Conservation (phyloP, 2,888 invertebrate species). For the Neuroscelio doddi region DNA sequence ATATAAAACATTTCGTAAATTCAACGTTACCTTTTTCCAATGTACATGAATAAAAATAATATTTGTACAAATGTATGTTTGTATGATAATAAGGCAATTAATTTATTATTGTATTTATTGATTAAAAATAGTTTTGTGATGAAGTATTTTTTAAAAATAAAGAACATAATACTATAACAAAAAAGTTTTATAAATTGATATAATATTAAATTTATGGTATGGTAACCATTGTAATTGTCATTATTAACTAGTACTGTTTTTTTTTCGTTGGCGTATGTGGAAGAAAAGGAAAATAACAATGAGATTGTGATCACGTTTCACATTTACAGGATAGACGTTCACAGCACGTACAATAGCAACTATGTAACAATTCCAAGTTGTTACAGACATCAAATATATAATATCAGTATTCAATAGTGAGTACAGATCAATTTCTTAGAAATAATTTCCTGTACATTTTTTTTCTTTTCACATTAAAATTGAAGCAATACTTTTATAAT, state of each 20-base stretch:
- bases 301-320: neutral
- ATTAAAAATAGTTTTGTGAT: too few relatives aligned
- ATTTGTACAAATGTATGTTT: too few relatives aligned
- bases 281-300: neutral
- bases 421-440: neutral
- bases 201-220: too few relatives aligned
- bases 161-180: too few relatives aligned
- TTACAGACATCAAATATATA: neutral
- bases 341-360: neutral
- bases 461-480: too few relatives aligned
- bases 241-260: neutral
- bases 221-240: neutral
- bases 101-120: too few relatives aligned
- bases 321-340: neutral
- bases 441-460: neutral
- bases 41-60: too few relatives aligned
- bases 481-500: too few relatives aligned
- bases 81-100: too few relatives aligned
- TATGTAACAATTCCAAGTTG: neutral
- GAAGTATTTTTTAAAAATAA: too few relatives aligned
- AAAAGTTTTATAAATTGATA: too few relatives aligned
- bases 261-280: neutral
- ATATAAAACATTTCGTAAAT: too few relatives aligned
- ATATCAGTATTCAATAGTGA: neutral
- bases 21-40: constrained; percentile 9